A percentile compares a stretch with the other conserved stretches of the same genome.
Evolutionary conservation across 2,888 invertebrate species (phyloP).

Genomic region (Lomographa bimaculata): DNA sequence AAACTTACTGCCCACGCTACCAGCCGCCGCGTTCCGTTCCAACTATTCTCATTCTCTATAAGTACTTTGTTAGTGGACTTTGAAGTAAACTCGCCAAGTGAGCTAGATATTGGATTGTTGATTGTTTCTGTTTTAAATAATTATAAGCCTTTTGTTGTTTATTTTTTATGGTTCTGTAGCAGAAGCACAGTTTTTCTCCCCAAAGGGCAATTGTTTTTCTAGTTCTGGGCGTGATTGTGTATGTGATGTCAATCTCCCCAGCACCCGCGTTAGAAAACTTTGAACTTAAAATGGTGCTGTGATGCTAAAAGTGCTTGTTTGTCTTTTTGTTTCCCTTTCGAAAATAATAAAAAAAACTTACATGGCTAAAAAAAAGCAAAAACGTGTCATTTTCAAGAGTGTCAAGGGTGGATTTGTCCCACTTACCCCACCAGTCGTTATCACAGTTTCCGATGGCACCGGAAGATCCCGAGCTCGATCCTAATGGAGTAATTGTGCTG

Average conservation of each 20-base stretch:
- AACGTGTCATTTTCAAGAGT: constrained; percentile 6
- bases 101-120: constrained; percentile 3
- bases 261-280: too few species aligned
- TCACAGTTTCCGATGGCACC: constrained; percentile 50
- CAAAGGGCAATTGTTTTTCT: too few species aligned
- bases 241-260: too few species aligned
- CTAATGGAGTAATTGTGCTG: constrained; percentile 68
- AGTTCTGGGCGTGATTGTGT: too few species aligned
- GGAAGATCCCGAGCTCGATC: constrained; percentile 48
- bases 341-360: neutral
- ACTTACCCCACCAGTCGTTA: constrained; percentile 36
- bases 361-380: too few species aligned
- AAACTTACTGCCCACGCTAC: constrained; percentile 44
- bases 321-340: neutral
- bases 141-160: constrained; percentile 4
- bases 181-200: too few species aligned
- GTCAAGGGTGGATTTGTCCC: constrained; percentile 1
- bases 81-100: constrained; percentile 12
- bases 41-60: constrained; percentile 40
- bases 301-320: too few species aligned
- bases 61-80: constrained; percentile 28
- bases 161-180: neutral
- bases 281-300: too few species aligned
- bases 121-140: neutral
- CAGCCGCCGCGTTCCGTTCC: constrained; percentile 33